Base-by-base conservation (phyloP, 2,888 invertebrate species). In the Nesidiocoris tenuis region DNA sequence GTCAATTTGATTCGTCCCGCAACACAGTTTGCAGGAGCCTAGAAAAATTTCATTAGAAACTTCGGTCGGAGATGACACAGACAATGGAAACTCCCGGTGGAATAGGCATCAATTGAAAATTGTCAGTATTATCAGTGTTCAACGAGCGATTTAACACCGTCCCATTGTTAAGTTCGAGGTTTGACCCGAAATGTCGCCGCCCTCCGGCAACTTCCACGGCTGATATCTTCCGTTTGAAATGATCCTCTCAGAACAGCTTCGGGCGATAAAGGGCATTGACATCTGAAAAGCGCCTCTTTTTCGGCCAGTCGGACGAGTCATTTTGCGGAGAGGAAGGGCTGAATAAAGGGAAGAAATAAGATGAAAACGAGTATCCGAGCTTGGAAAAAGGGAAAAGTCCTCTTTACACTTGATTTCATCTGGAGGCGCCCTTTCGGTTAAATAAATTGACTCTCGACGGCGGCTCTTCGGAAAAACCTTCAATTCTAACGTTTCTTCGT, bases 391-490 rank as follows among this genome's bases (percentile, higher is more conserved):
- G 63, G 63, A 72, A 72, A 72, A 55, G 21, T 22, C 16, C 16
- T 21, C 16, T 70, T 70, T 59, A 70, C 70, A 70, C 70, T 70
- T 70, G 70, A 70, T 70, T 70, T 70, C 70, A 23, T 24, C 59
- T 24, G 39, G 39, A 39, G 39, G 12, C 39, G 70, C 70, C 59
- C 70, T 70, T 59, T 59, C 70, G 70, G 59, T 70, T 70, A 70
- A 70, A 70, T 59, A 70, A 70, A 70, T 70, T 70, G 70, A 70
- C 59, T 70, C 59, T 70, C 70, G 59, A 39, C 39, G 39, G 59
- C n/a, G 59, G 23, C 18, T 59, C 3, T 70, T 59, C 59, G 18
- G n/a, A 22, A 67, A 56, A 39, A n/a, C 66, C 55, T 56, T 21
- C 56, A 21, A 59, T 19, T 39, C 39, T n/a, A n/a, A 12, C 39